Evolutionary conservation across 37 sponge, comb jelly and placozoan species (phyloP), one percentile per base, ranked within the genome.

Genomic region (Aplysina aerophoba): DNA sequence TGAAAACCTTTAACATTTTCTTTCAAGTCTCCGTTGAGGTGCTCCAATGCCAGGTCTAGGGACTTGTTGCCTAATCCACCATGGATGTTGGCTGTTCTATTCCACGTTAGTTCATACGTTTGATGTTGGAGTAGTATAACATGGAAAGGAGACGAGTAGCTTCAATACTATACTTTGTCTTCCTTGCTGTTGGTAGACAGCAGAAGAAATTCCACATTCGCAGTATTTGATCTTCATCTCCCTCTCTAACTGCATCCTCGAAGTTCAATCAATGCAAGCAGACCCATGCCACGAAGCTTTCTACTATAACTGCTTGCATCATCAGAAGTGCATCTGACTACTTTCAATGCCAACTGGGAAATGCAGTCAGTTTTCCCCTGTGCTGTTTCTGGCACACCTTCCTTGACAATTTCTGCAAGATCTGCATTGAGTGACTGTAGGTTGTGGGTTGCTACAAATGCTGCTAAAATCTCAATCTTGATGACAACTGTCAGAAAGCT

Each of bases 241-340:
- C 67, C 14, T 83, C 69, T 14, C 38, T n/a, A 37, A 83, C 73
- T 21, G 83, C 83, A 83, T 83, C 83, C 37, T 28, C 69, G 14
- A 83, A 83, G 24, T 83, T 34, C 50, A n/a, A n/a, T n/a, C 59
- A 4, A 62, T 62, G 63, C 63, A 3, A 62, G 12, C n/a, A 62
- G 63, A 62, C 63, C 63, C 63, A 62, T 62, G n/a, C 25, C n/a
- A 27, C 4, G 63, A 22, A 62, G 63, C 63, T 62, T 62, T 13
- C 25, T 27, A 8, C 63, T 62, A 14, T 62, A 62, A 25, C 11
- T 62, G 25, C 63, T 25, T 62, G 63, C 12, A 62, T 62, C 63
- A 62, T 62, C 25, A 2, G 4, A 22, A 62, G 63, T 4, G 12
- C 5, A 62, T 25, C 4, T 14, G 4, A 62, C 63, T 4, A 62